Percentiles rank a stretch among this genome's conserved stretches.
These are phyloP conservation scores for Hirundo rustica DNA, from an alignment of 2,797 vertebrate species.

Conservation along the genomic window DNA sequence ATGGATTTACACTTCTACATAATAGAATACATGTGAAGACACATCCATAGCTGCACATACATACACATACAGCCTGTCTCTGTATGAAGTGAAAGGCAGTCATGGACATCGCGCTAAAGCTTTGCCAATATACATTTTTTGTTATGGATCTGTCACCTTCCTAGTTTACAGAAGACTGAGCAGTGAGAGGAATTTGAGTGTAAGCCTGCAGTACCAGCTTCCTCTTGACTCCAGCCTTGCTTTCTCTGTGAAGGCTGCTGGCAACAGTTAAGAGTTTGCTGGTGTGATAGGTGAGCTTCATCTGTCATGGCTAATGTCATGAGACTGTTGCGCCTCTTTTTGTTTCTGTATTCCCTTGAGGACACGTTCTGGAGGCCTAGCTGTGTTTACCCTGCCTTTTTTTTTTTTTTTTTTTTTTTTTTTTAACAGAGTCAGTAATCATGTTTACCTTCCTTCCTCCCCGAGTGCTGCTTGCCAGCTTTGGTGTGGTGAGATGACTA, in stretches of 20 bases:
- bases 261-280: conserved; percentile 68
- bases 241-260: conserved; percentile 64
- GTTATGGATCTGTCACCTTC: neutral
- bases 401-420: neutral
- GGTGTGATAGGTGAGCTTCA: conserved; percentile 80
- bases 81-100: neutral
- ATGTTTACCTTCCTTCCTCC: conserved; percentile 70
- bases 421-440: conserved; percentile 70
- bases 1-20: neutral
- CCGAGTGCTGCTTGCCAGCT: conserved; percentile 73
- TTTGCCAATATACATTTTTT: neutral
- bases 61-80: neutral
- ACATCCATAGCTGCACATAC: neutral
- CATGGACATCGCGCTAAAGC: accelerated
- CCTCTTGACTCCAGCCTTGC: conserved; percentile 17
- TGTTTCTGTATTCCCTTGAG: conserved; percentile 76
- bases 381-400: conserved; percentile 74
- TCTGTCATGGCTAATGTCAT: conserved; percentile 81
- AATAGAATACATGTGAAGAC: neutral
- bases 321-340: conserved; percentile 82
- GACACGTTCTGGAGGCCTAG: conserved; percentile 71
- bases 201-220: conserved; percentile 14
- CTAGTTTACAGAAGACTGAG: neutral
- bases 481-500: conserved; percentile 74
- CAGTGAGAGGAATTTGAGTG: neutral